A percentile compares a stretch with the other conserved stretches of the same genome.
These are phyloP conservation scores for Drosophila ogumai DNA, from an alignment of 1,140 invertebrate species.

Conservation along the genomic window DNA sequence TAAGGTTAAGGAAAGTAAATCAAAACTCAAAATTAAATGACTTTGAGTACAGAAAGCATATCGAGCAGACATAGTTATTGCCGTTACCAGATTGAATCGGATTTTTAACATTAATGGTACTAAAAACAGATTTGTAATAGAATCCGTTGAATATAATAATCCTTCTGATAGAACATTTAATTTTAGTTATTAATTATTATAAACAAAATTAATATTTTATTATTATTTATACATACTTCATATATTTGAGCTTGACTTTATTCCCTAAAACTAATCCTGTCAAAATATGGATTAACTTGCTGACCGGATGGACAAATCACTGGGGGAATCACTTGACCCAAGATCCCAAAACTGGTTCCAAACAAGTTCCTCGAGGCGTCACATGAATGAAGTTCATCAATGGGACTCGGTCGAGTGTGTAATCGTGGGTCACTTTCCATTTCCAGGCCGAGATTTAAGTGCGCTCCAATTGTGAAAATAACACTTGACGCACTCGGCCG, in stretches of 20 bases:
- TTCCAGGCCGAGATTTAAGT: conserved; percentile 65
- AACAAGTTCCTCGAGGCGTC: conserved; percentile 41
- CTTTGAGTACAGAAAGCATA: too few species aligned
- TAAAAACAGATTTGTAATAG: too few species aligned
- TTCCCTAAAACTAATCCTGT: background rate
- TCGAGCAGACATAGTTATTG: too few species aligned
- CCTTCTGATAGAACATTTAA: too few species aligned
- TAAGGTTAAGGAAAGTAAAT: background rate
- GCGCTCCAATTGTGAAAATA: conserved; percentile 82
- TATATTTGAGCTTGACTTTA: background rate
- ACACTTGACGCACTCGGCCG: conserved; percentile 72
- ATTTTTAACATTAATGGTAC: too few species aligned
- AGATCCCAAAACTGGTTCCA: conserved; percentile 25
- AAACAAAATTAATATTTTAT: too few species aligned
- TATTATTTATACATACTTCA: too few species aligned
- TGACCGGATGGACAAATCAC: background rate
- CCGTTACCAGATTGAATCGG: too few species aligned
- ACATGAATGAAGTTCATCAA: conserved; percentile 76
- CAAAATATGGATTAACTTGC: conserved; percentile 14
- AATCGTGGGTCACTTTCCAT: conserved; percentile 82
- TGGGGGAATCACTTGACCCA: conserved; percentile 31
- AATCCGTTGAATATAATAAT: too few species aligned
- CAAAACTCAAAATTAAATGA: too few species aligned
- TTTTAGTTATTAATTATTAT: too few species aligned
- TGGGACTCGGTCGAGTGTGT: conserved; percentile 45